Base-by-base conservation (phyloP, 1,140 invertebrate species). In the Micrasema minimum region DNA sequence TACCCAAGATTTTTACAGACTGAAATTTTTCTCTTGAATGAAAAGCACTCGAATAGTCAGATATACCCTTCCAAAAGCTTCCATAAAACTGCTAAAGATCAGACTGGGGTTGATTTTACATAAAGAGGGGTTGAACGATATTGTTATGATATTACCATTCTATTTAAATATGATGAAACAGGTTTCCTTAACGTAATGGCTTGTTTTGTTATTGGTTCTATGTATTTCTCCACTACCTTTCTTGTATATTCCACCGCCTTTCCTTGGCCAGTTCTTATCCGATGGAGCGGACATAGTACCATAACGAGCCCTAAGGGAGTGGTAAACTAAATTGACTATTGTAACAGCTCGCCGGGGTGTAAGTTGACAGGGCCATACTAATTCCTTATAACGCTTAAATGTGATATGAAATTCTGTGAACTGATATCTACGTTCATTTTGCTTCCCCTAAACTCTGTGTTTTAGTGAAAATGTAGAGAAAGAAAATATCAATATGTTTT, bases 301-400 rank as follows among this genome's bases (percentile, higher is more conserved):
- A 12, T 46, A 50, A 69, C 67, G 18, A 37, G 12, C 45, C 72
- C 35, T 68, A 14, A 66, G 72, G 72, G 72, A 74, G 72, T 66
- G 64, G 37, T 74, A 35, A 38, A 37, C 38, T 61, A 74, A 74
- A 74, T 74, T 74, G 72, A 66, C 41, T 74, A 74, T 66, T 70
- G 69, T 69, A 74, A 74, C 64, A 48, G 64, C 69, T 18, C 72
- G 22, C 55, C 46, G 35, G 68, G 68, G 68, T 71, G 72, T 62
- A 71, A 74, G 35, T 46, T 71, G 72, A 71, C 71, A 71, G 65
- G 64, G 53, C 43, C 26, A 45, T 71, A 68, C 72, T 74, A 74
- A 74, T 74, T 67, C 65, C 35, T 38, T 51, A 64, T 67, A 66
- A 53, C 59, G 66, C 26, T 41, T 57, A 67, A 67, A 23, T 65